These are phyloP conservation scores for Xanthia togata DNA, from an alignment of 2,888 invertebrate species.

Conservation along the genomic window DNA sequence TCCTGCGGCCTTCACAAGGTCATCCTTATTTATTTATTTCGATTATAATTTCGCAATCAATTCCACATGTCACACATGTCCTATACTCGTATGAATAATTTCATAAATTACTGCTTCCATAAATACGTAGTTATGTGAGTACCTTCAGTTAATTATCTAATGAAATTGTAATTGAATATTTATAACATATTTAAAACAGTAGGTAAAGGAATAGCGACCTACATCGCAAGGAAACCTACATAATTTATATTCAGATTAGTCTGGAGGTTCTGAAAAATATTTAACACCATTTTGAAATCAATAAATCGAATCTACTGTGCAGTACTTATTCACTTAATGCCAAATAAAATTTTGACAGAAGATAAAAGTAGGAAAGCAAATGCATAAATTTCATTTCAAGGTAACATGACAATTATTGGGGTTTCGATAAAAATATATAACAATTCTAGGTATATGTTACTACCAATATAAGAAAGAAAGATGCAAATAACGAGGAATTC, in stretches of 20 bases:
- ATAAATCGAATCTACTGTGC: not conserved
- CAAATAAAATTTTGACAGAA: not conserved
- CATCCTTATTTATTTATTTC: conserved; percentile 11
- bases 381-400: not conserved
- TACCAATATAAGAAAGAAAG: not conserved
- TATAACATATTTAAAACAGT: conserved; percentile 17
- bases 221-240: not conserved
- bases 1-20: too few species aligned
- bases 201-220: not conserved
- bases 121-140: conserved; percentile 9
- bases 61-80: too few species aligned
- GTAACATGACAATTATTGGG: not conserved
- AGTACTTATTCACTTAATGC: not conserved
- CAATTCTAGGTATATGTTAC: not conserved
- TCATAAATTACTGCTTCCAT: conserved; percentile 12
- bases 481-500: not conserved
- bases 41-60: conserved; percentile 23
- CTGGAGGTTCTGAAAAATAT: not conserved
- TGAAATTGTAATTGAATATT: conserved; percentile 51
- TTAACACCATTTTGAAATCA: not conserved
- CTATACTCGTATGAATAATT: too few species aligned
- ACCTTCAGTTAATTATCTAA: conserved; percentile 28
- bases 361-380: not conserved
- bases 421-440: not conserved
- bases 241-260: not conserved